A percentile compares a stretch with the other conserved stretches of the same genome.
phyloP scores from a whole-genome alignment of 2,113 vertebrate species.

The Struthio camelus region DNA sequence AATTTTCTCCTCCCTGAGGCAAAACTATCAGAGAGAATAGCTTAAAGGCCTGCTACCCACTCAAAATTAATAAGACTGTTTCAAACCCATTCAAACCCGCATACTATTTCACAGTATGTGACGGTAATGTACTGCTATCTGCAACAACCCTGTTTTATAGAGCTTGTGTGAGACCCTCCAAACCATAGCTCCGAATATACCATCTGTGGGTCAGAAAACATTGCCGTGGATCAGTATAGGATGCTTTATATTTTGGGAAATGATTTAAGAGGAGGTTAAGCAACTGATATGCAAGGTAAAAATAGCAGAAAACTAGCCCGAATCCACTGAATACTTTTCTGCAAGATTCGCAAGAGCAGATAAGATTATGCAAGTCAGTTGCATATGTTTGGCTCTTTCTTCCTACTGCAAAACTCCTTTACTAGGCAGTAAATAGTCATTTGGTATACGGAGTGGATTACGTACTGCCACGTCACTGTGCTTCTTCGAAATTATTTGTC shows the following conservation, averaged over 20 bases:
- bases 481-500: background rate
- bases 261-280: background rate
- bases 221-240: background rate
- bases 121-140: background rate
- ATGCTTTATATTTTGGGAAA: background rate
- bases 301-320: background rate
- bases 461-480: background rate
- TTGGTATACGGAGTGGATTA: background rate
- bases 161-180: background rate
- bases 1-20: background rate
- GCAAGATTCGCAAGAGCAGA: background rate
- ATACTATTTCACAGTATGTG: background rate
- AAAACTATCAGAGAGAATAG: background rate
- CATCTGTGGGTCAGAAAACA: background rate
- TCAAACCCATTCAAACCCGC: no score
- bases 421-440: background rate
- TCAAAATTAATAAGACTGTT: background rate
- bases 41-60: background rate
- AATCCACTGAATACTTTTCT: background rate
- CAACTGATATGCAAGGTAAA: background rate
- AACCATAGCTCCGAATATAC: background rate
- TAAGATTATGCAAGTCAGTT: background rate
- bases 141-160: background rate
- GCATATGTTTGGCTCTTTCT: background rate
- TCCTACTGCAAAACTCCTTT: background rate